phyloP scores from a whole-genome alignment of 2,797 vertebrate species.

The Parauchenoglanis ngamensis region DNA sequence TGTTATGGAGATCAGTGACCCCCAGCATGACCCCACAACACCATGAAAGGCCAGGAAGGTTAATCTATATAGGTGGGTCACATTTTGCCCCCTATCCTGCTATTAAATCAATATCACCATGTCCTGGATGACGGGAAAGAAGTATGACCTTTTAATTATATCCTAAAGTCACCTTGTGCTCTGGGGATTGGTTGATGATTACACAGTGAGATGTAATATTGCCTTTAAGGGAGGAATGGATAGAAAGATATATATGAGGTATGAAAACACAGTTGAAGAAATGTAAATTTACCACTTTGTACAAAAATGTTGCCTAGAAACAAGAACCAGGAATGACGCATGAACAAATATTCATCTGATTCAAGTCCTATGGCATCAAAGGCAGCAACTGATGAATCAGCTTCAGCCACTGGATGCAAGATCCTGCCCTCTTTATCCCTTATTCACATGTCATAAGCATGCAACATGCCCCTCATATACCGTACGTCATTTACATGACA shows the following conservation, averaged over 20 bases:
- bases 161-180: neutral
- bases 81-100: constrained; percentile 20
- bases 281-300: neutral
- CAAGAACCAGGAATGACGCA: neutral
- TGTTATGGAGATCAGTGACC: constrained; percentile 29
- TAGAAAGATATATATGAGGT: neutral
- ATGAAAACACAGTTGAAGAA: neutral
- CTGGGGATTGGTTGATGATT: neutral
- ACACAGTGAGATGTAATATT: neutral
- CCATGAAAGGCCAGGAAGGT: constrained; percentile 30
- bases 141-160: constrained; percentile 33
- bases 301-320: neutral
- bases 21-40: constrained; percentile 22
- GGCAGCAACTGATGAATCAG: neutral
- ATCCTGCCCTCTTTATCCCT: neutral
- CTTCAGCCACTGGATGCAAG: neutral
- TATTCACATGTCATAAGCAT: neutral
- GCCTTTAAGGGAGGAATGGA: neutral
- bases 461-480: neutral
- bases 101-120: constrained; percentile 32
- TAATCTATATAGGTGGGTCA: constrained; percentile 36
- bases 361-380: neutral
- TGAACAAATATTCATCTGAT: neutral
- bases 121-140: constrained; percentile 7
- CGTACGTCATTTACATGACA: neutral